These are phyloP conservation scores for Clitarchus hookeri DNA, from an alignment of 2,888 invertebrate species.

Conservation along the genomic window DNA sequence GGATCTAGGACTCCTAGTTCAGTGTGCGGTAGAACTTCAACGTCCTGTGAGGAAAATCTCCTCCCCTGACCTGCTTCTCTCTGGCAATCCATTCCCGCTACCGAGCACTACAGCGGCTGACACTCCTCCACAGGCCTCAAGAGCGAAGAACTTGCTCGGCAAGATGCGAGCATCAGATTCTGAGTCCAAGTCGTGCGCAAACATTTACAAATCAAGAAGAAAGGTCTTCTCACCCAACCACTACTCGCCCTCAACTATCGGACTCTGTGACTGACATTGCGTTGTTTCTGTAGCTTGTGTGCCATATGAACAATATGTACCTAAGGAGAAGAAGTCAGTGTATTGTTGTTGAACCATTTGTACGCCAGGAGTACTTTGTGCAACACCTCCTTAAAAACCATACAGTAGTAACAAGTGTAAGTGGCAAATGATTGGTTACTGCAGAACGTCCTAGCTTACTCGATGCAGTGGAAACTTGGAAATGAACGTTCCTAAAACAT, in stretches of 20 bases:
- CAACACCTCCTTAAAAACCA: not conserved
- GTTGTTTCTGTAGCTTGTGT: not conserved
- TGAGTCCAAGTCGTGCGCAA: constrained; percentile 91
- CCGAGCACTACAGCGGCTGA: constrained; percentile 59
- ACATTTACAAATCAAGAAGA: constrained; percentile 84
- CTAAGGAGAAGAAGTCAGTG: not conserved
- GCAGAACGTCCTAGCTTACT: no score
- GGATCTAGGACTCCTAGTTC: no score
- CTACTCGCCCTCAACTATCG: not conserved
- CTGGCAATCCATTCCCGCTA: not conserved
- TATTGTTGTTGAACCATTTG: not conserved
- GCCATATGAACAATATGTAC: not conserved
- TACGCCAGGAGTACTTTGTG: not conserved
- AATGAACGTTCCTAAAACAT: no score
- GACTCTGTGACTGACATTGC: not conserved
- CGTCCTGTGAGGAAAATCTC: not conserved
- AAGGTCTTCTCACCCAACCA: not conserved
- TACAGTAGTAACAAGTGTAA: not conserved
- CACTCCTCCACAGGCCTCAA: constrained; percentile 66
- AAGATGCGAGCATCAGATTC: constrained; percentile 88
- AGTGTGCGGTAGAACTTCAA: not conserved
- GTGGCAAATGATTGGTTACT: no score
- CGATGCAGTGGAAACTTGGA: no score
- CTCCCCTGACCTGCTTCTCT: not conserved
- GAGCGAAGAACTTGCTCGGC: constrained; percentile 78